These are phyloP conservation scores for Apteryx owenii DNA, from an alignment of 2,113 vertebrate species.

Conservation along the genomic window DNA sequence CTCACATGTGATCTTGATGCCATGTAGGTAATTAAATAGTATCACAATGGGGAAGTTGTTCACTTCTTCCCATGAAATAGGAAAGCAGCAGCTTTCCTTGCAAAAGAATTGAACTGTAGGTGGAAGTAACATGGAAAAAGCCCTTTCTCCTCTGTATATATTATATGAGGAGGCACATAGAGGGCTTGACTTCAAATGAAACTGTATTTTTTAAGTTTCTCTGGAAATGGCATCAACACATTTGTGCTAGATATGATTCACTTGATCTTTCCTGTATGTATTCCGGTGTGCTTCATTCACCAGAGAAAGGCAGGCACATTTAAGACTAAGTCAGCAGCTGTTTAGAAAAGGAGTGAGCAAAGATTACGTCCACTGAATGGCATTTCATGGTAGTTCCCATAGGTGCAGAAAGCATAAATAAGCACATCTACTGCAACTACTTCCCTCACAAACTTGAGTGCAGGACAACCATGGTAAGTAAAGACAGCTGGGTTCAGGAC, in stretches of 20 bases:
- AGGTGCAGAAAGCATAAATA: background rate
- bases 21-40: background rate
- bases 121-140: background rate
- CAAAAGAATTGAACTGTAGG: background rate
- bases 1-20: background rate
- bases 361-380: background rate
- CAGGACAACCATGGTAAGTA: background rate
- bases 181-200: background rate
- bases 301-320: background rate
- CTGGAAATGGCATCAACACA: rapidly evolving
- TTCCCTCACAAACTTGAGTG: background rate
- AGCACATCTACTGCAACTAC: background rate
- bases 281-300: background rate
- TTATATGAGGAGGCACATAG: background rate
- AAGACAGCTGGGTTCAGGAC: background rate
- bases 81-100: background rate
- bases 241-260: background rate
- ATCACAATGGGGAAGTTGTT: background rate
- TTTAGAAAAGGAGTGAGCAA: background rate
- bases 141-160: rapidly evolving
- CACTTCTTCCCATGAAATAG: background rate
- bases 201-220: background rate
- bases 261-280: background rate
- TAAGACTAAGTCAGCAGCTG: background rate
- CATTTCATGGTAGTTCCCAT: background rate